Percentiles rank a stretch among this genome's conserved stretches.
phyloP scores from a whole-genome alignment of 2,797 vertebrate genomes.

The Smutsia temminckii region DNA sequence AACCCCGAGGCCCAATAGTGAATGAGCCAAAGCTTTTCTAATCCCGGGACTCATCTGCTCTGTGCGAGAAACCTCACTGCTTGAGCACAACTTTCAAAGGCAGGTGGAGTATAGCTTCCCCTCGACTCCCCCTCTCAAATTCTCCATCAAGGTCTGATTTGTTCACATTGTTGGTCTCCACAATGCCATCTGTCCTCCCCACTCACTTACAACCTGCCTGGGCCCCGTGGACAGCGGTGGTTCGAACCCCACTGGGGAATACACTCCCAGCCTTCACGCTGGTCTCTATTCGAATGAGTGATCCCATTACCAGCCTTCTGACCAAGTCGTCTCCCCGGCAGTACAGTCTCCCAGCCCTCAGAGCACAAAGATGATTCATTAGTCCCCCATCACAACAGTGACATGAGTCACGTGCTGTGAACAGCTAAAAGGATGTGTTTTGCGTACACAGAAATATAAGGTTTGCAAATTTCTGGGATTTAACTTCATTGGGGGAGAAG shows the following conservation, averaged over 20 bases:
- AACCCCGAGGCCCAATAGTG: neutral
- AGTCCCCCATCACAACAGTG: neutral
- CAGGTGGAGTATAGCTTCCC: accelerated
- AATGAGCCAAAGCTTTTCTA: neutral
- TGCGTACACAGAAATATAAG: neutral
- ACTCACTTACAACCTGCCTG: neutral
- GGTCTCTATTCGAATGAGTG: neutral
- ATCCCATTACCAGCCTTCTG: neutral
- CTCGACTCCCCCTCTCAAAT: accelerated
- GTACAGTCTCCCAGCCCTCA: neutral
- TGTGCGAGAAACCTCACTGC: no score
- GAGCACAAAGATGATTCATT: neutral
- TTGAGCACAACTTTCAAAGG: neutral
- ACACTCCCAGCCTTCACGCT: neutral
- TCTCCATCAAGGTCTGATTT: neutral
- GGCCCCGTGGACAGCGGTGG: neutral
- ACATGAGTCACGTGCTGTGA: neutral
- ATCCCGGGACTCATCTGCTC: accelerated
- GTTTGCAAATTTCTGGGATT: conserved; percentile 51
- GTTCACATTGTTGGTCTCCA: accelerated
- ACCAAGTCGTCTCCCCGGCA: neutral
- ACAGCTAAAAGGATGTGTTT: neutral
- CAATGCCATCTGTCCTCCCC: neutral
- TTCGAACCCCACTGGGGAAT: neutral
- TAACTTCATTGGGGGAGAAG: conserved; percentile 17